Conservation (phyloP, 2,797 vertebrate genomes). For the Emys orbicularis region DNA sequence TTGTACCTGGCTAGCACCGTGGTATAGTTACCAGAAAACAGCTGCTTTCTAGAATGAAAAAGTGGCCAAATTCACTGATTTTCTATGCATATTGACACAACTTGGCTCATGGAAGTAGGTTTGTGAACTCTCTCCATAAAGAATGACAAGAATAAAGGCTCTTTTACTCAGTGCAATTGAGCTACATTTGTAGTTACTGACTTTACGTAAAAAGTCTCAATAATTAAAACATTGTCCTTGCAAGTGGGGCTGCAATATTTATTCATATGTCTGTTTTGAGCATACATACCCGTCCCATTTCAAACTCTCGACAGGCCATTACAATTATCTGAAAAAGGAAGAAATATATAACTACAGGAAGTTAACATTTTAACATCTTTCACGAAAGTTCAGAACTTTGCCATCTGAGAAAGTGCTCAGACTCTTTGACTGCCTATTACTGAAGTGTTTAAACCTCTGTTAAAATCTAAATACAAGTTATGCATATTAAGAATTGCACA, state of each 20-base stretch:
- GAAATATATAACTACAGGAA: neutral
- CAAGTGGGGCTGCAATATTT: neutral
- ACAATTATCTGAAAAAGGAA: slow-evolving; percentile 90
- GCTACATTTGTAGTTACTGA: neutral
- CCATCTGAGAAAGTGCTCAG: neutral
- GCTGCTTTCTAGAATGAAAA: neutral
- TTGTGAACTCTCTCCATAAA: neutral
- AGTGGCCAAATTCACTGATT: neutral
- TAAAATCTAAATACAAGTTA: neutral
- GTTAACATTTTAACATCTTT: neutral
- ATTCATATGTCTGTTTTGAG: neutral
- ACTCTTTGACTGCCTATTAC: too few species aligned
- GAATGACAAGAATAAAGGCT: neutral
- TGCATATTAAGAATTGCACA: neutral
- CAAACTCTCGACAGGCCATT: slow-evolving; percentile 98
- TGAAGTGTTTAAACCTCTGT: neutral
- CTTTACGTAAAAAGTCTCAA: neutral
- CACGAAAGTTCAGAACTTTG: neutral
- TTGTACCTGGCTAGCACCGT: neutral
- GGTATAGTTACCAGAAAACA: neutral
- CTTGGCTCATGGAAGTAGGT: neutral
- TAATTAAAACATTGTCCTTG: neutral
- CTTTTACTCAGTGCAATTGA: neutral
- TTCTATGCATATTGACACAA: neutral
- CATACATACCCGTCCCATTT: slow-evolving; percentile 98